Evolutionary conservation across 2,113 vertebrate genomes (phyloP).

Genomic region (Stomatorhinus ivindoensis): DNA sequence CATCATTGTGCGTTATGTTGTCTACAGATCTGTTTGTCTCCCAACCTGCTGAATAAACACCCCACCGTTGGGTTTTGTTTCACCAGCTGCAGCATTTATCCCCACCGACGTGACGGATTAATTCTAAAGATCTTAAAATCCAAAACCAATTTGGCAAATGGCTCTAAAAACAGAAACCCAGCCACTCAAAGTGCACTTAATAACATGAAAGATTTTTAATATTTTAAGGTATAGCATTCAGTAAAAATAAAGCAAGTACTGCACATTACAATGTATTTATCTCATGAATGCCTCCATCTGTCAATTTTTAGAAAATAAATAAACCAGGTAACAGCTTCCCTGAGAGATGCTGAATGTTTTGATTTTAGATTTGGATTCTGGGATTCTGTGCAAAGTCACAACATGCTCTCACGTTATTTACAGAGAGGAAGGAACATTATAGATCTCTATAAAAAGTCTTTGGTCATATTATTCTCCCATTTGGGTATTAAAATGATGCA

Average conservation of each 20-base stretch:
- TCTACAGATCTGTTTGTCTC: too few species aligned
- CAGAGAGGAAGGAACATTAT: neutral
- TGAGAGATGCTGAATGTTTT: neutral
- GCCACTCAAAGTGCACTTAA: neutral
- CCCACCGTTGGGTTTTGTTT: too few species aligned
- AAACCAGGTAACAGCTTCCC: neutral
- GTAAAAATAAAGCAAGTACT: neutral
- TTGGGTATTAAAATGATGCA: neutral
- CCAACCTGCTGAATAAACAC: too few species aligned
- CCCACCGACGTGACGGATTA: neutral
- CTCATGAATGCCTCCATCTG: neutral
- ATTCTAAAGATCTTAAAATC: neutral
- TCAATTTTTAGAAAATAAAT: neutral
- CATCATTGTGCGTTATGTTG: too few species aligned
- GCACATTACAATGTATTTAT: neutral
- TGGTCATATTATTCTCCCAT: neutral
- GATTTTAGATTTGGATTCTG: neutral
- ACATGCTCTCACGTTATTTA: neutral
- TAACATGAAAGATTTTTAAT: neutral
- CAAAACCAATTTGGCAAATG: neutral
- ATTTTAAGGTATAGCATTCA: neutral
- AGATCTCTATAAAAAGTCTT: neutral
- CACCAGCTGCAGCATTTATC: too few species aligned
- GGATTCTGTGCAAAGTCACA: neutral
- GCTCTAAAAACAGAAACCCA: neutral